phyloP scores from a whole-genome alignment of 2,888 invertebrate species.

The Augochlorella aurata region DNA sequence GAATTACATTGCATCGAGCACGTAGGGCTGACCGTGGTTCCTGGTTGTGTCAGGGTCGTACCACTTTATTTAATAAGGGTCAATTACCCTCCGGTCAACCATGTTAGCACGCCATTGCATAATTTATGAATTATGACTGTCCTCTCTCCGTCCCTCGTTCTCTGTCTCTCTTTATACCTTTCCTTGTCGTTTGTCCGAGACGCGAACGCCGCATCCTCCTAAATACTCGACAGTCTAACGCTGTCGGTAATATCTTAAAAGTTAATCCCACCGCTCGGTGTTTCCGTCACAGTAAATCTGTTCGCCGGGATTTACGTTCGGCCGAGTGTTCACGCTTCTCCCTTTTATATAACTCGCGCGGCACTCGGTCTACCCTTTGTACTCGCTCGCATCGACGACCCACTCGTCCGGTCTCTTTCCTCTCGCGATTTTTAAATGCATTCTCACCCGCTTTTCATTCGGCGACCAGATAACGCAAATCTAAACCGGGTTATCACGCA shows the following conservation, averaged over 20 bases:
- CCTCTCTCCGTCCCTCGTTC: constrained; percentile 18
- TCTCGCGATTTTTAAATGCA: background rate
- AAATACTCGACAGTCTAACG: constrained; percentile 38
- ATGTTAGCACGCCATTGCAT: constrained; percentile 62
- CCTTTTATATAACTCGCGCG: constrained; percentile 23
- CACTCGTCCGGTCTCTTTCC: background rate
- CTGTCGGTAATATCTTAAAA: constrained; percentile 45
- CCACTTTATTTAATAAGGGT: constrained; percentile 73
- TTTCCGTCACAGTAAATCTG: constrained; percentile 56
- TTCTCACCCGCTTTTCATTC: background rate
- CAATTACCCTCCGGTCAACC: constrained; percentile 66
- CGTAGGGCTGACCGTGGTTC: constrained; percentile 58
- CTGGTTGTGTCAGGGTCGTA: constrained; percentile 64
- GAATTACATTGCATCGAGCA: constrained; percentile 53
- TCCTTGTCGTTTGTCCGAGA: background rate
- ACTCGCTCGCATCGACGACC: background rate
- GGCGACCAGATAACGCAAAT: background rate
- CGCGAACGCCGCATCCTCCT: constrained; percentile 10
- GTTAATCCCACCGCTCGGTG: constrained; percentile 46
- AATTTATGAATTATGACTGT: constrained; percentile 67
- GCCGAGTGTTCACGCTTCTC: constrained; percentile 15
- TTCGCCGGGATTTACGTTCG: constrained; percentile 36
- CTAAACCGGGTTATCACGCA: background rate
- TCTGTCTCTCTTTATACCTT: background rate
- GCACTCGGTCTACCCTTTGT: background rate